A percentile compares a stretch with the other conserved stretches of the same genome.
phyloP scores from a whole-genome alignment of 1,140 invertebrate species.

The Tribolium madens region DNA sequence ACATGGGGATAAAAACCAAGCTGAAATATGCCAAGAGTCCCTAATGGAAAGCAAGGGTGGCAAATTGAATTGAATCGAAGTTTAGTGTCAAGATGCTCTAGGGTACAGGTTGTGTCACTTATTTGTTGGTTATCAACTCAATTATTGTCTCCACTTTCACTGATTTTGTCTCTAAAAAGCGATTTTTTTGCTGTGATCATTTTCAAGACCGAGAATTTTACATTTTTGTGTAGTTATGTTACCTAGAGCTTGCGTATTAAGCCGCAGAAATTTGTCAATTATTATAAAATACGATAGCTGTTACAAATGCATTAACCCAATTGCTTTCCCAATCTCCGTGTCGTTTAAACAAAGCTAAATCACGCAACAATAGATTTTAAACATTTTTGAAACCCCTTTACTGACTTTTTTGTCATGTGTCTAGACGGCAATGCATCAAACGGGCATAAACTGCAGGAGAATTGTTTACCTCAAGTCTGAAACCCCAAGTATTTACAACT shows the following conservation, averaged over 20 bases:
- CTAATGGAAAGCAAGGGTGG: conserved; percentile 23
- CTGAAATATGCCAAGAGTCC: conserved; percentile 19
- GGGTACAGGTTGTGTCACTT: not conserved
- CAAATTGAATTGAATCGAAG: conserved; percentile 30
- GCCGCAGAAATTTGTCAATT: too few species aligned
- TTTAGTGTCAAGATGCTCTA: not conserved
- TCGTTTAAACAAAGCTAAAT: too few species aligned
- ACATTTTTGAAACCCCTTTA: too few species aligned
- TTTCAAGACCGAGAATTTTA: too few species aligned
- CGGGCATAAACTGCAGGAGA: not conserved
- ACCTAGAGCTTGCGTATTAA: too few species aligned
- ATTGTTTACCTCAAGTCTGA: not conserved
- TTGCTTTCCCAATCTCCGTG: not conserved
- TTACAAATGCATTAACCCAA: conserved; percentile 13
- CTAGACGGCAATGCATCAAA: not conserved
- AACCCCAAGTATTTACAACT: not conserved
- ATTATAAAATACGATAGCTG: not conserved
- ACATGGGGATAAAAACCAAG: conserved; percentile 13
- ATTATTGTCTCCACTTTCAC: not conserved
- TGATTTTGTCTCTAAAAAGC: not conserved
- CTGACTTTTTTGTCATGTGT: not conserved
- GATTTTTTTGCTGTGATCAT: too few species aligned
- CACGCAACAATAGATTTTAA: not conserved
- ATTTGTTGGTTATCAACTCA: not conserved
- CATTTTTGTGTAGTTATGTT: not conserved